Conservation (phyloP, 23 tunicate species). For the Styela clava region DNA sequence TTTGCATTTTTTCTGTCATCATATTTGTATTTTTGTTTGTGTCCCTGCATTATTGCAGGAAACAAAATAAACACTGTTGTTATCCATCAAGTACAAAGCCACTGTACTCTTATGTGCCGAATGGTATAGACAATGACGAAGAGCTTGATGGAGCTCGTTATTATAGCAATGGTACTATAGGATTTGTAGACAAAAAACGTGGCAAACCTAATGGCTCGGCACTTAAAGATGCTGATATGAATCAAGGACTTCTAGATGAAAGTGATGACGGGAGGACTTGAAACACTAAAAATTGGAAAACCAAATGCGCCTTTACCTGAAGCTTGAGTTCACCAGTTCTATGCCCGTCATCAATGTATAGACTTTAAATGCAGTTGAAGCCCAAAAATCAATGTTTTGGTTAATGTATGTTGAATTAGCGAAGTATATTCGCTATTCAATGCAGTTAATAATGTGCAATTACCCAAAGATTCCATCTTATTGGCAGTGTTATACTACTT, state of each 20-base stretch:
- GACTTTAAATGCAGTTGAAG: too few species aligned
- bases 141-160: neutral
- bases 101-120: conserved; percentile 55
- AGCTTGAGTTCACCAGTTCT: too few species aligned
- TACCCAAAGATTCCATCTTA: too few species aligned
- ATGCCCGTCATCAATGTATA: too few species aligned
- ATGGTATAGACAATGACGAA: neutral
- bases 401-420: too few species aligned
- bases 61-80: neutral
- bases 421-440: too few species aligned
- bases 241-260: neutral
- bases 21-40: conserved; percentile 8
- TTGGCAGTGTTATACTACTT: too few species aligned
- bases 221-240: neutral
- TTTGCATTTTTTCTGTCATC: conserved; percentile 20
- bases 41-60: neutral
- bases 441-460: too few species aligned
- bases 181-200: neutral
- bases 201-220: neutral
- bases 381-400: too few species aligned
- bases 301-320: too few species aligned
- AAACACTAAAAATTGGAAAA: too few species aligned
- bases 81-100: conserved; percentile 8
- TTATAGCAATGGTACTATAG: neutral
- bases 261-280: too few species aligned